A percentile compares a stretch with the other conserved stretches of the same genome.
Evolutionary conservation across 2,113 vertebrate species (phyloP).

Genomic region (Physeter macrocephalus): DNA sequence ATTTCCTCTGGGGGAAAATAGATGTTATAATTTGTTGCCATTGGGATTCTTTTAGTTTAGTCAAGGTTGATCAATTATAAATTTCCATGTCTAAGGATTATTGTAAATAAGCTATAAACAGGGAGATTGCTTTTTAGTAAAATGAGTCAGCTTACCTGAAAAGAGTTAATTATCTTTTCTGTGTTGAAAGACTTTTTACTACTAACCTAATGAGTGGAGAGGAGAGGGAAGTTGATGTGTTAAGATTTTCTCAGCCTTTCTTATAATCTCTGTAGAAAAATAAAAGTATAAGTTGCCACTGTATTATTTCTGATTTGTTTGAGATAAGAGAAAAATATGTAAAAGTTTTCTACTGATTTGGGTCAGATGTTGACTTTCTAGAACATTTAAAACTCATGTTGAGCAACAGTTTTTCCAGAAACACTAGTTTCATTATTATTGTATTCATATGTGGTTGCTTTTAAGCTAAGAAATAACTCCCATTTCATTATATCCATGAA

Average conservation of each 20-base stretch:
- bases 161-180: conserved; percentile 1
- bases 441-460: background rate
- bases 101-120: background rate
- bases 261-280: background rate
- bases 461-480: background rate
- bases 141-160: background rate
- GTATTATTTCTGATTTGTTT: background rate
- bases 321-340: background rate
- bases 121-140: background rate
- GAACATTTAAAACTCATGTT: background rate
- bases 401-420: background rate
- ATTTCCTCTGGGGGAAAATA: conserved; percentile 14
- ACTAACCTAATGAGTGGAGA: background rate
- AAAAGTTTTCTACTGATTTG: background rate
- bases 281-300: background rate
- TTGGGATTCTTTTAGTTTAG: background rate
- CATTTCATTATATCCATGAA: background rate
- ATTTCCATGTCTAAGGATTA: background rate
- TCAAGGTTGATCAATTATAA: conserved; percentile 32
- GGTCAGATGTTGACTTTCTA: background rate
- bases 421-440: background rate
- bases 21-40: background rate
- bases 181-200: background rate
- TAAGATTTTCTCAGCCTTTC: background rate
- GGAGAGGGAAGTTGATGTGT: background rate